Conservation (phyloP, 1,140 invertebrate genomes). For the Lordiphosa stackelbergi region DNA sequence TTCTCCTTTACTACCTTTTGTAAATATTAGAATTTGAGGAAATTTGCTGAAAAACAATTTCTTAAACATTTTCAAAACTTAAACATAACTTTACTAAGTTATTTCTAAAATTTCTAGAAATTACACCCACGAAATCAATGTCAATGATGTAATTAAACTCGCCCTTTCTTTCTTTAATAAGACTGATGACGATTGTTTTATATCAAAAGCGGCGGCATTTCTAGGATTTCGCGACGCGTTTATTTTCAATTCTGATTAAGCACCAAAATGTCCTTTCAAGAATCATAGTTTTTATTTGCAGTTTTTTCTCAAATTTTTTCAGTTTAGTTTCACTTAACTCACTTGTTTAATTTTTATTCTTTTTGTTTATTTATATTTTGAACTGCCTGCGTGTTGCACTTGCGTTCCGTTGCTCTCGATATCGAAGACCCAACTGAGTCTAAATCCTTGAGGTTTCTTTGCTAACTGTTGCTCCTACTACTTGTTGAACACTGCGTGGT, state of each 20-base stretch:
- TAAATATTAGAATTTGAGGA: no score
- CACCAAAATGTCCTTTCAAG: conserved; percentile 7
- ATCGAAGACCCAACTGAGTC: conserved; percentile 14
- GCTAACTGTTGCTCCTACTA: conserved; percentile 70
- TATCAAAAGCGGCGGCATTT: conserved; percentile 62
- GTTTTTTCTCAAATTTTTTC: not conserved
- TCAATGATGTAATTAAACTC: no score
- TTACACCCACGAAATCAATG: no score
- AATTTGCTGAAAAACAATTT: no score
- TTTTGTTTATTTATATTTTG: not conserved
- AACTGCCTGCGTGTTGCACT: not conserved
- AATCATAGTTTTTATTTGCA: not conserved
- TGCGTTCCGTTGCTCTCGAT: not conserved
- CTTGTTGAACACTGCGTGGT: conserved; percentile 72
- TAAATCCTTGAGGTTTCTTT: not conserved
- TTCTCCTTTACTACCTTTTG: no score
- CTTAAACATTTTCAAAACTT: no score
- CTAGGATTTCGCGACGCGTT: conserved; percentile 50
- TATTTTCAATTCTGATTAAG: not conserved
- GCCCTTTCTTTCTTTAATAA: not conserved
- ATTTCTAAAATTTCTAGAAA: no score
- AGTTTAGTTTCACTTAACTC: conserved; percentile 3
- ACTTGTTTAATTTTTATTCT: conserved; percentile 7
- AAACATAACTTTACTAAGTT: no score
- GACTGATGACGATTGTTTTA: conserved; percentile 4